Conservation (phyloP, 2,888 invertebrate species). For the Adelphocoris suturalis region DNA sequence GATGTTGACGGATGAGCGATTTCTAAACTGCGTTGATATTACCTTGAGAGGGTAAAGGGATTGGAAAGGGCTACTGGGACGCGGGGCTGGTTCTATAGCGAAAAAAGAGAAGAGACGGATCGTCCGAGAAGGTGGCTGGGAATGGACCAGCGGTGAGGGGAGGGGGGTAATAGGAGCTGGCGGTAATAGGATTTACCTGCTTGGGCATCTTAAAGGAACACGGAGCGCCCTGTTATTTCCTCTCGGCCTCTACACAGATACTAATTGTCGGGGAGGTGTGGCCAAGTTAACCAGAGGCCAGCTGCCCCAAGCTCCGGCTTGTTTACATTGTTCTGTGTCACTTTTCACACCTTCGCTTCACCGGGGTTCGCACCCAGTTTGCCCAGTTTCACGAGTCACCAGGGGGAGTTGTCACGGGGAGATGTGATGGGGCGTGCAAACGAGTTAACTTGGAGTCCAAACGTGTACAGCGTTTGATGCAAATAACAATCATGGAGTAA, state of each 20-base stretch:
- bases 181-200: constrained; percentile 59
- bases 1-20: background rate
- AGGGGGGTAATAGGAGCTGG: constrained; percentile 12
- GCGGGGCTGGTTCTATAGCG: background rate
- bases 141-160: background rate
- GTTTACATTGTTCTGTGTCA: constrained; percentile 57
- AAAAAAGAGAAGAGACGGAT: background rate
- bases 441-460: too few species aligned
- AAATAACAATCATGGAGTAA: too few species aligned
- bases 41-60: background rate
- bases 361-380: background rate
- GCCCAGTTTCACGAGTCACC: background rate
- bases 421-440: too few species aligned
- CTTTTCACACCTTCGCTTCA: constrained; percentile 54
- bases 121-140: background rate
- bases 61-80: constrained; percentile 1
- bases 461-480: too few species aligned
- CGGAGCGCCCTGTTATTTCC: constrained; percentile 59
- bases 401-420: too few species aligned
- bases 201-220: constrained; percentile 58
- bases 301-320: constrained; percentile 45
- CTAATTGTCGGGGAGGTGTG: constrained; percentile 55
- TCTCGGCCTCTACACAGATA: constrained; percentile 57
- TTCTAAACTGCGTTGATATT: background rate
- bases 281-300: constrained; percentile 45